These are phyloP conservation scores for Myotis lucifugus DNA, from an alignment of 2,113 vertebrate genomes.

Conservation along the genomic window DNA sequence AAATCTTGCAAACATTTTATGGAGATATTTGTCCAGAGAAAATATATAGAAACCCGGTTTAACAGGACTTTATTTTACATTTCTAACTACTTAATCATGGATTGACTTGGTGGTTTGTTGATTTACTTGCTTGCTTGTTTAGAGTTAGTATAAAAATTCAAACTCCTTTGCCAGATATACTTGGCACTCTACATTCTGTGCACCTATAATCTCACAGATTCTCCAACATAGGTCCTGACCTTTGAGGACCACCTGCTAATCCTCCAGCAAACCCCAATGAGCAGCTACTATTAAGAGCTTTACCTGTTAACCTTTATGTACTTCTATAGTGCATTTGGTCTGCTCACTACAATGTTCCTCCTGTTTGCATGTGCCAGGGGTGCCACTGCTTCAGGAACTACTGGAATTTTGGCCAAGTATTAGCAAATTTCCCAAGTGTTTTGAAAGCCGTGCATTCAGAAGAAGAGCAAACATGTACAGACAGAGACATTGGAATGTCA, in stretches of 20 bases:
- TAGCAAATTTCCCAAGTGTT: constrained; percentile 47
- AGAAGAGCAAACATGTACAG: neutral
- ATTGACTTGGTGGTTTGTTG: neutral
- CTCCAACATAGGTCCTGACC: neutral
- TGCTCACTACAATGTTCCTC: neutral
- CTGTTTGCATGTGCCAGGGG: neutral
- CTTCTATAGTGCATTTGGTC: neutral
- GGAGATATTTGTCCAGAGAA: constrained; percentile 32
- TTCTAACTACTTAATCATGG: constrained; percentile 9
- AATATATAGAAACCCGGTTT: neutral
- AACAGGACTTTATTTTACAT: neutral
- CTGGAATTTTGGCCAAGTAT: constrained; percentile 50
- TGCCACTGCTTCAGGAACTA: constrained; percentile 34
- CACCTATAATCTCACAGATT: neutral
- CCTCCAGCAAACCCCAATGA: neutral
- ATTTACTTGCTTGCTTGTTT: constrained; percentile 40
- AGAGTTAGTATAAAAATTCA: constrained; percentile 13
- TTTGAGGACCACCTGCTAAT: neutral
- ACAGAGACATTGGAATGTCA: constrained; percentile 27
- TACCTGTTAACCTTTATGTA: neutral
- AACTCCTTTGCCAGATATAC: constrained; percentile 38
- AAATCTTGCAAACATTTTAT: constrained; percentile 26
- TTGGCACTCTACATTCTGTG: neutral
- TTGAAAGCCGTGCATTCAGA: neutral
- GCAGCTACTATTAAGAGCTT: neutral